These are phyloP conservation scores for Gila orcuttii DNA, from an alignment of 2,113 vertebrate genomes.

Conservation along the genomic window DNA sequence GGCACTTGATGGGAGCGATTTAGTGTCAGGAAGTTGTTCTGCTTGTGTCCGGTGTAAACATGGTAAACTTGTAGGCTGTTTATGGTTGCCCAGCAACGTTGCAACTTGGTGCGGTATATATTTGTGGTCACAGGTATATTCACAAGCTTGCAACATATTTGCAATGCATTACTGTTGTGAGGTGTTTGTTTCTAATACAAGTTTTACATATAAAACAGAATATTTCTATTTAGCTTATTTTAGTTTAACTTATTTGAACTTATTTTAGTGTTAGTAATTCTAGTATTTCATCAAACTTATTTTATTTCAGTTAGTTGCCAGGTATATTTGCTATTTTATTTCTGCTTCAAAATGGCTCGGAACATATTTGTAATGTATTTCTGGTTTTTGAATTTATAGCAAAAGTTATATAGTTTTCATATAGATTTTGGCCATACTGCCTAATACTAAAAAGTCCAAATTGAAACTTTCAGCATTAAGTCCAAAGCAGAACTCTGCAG, in stretches of 20 bases:
- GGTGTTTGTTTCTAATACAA: neutral
- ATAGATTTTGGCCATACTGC: neutral
- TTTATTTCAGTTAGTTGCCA: too few relatives aligned
- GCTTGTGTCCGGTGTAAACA: neutral
- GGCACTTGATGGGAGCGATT: neutral
- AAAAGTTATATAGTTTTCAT: too few relatives aligned
- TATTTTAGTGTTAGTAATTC: too few relatives aligned
- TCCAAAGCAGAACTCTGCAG: conserved; percentile 21
- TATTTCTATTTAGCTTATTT: too few relatives aligned
- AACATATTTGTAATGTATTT: too few relatives aligned
- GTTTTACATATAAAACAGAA: neutral
- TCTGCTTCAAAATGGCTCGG: too few relatives aligned
- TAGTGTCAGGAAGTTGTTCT: neutral
- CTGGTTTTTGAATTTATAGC: too few relatives aligned
- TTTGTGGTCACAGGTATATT: neutral
- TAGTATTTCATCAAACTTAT: too few relatives aligned
- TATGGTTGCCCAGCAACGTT: neutral
- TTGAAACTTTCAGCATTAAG: neutral
- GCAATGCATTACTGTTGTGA: neutral
- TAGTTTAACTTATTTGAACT: too few relatives aligned
- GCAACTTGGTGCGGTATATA: neutral
- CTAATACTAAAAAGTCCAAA: neutral
- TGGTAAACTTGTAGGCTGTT: neutral
- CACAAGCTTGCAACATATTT: neutral
- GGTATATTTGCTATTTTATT: too few relatives aligned